Base-by-base conservation (phyloP, 2,113 vertebrate species). In the Corythornis madagascariensis region DNA sequence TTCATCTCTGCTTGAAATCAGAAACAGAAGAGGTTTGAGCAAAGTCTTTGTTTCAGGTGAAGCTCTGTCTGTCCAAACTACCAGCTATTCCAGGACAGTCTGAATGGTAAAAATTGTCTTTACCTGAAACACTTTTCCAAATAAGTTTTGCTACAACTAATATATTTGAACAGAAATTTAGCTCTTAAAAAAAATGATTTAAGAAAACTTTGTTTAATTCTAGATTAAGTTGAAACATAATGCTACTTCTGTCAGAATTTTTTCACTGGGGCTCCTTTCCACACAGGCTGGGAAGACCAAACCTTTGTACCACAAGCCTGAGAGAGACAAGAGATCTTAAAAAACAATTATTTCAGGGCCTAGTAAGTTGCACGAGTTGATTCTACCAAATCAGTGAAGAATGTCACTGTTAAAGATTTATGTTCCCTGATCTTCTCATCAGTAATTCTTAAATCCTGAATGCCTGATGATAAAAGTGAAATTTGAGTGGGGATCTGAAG, bases 381-480 rank as follows among this genome's bases (percentile, higher is more conserved):
- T 87, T 82, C 67, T 64, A 67, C 35, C 57, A 82, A 76, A 87
- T 83, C 59, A 89, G 50, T 31, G 78, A 92, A 82, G 63, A 93
- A 83, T 59, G 67, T 87, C 81, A 72, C 47, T 28, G 53, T 84
- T 92, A 92, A 92, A 94, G 86, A 92, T 90, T 90, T 74, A 86
- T 93, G 57, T 93, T 72, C 53, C 61, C 74, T 64, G 73, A 60
- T 92, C 89, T 77, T 83, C 92, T 92, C 70, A 82, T 93, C 52
- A 65, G 75, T 81, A 78, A 43, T 64, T 67, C 55, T 64, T 26
- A 69, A 56, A 40, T 83, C 42, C 31, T 89, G 74, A 84, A 85
- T 72, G 35, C 84, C 45, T 92, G 81, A 89, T 93, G 74, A 92
- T 84, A 80, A 84, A 95, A 95, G 79, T 77, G 75, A 73, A 84